Conservation (phyloP, 2,888 invertebrate species). For the Sarcophaga subvicina region DNA sequence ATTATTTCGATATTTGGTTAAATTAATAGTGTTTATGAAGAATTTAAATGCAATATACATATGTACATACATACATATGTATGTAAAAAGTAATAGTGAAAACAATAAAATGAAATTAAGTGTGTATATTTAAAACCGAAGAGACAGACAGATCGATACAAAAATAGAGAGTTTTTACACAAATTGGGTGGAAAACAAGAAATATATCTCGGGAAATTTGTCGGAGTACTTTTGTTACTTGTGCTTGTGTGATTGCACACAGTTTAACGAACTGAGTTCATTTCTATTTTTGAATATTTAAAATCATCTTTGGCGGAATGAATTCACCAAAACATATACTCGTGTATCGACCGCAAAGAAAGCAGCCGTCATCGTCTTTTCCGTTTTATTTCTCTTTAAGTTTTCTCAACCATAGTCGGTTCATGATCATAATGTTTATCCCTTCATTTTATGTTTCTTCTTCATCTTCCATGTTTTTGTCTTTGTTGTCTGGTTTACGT, state of each 20-base stretch:
- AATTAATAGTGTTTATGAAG: slow-evolving; percentile 32
- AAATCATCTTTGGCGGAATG: slow-evolving; percentile 68
- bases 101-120: slow-evolving; percentile 35
- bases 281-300: slow-evolving; percentile 81
- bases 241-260: slow-evolving; percentile 51
- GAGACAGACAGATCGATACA: not conserved
- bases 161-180: not conserved
- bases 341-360: slow-evolving; percentile 27
- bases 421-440: slow-evolving; percentile 61
- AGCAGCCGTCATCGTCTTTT: slow-evolving; percentile 39
- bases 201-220: slow-evolving; percentile 45
- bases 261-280: slow-evolving; percentile 82
- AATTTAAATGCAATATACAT: not conserved
- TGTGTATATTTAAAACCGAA: slow-evolving; percentile 9
- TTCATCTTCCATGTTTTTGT: not conserved
- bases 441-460: slow-evolving; percentile 22
- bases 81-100: slow-evolving; percentile 17
- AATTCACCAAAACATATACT: not conserved
- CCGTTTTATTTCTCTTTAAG: slow-evolving; percentile 30
- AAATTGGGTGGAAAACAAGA: slow-evolving; percentile 2
- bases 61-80: no score
- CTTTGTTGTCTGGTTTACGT: not conserved
- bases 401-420: slow-evolving; percentile 60
- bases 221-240: slow-evolving; percentile 5
- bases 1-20: slow-evolving; percentile 23